Evolutionary conservation across 2,888 invertebrate species (phyloP).

Genomic region (Trichopria drosophilae): DNA sequence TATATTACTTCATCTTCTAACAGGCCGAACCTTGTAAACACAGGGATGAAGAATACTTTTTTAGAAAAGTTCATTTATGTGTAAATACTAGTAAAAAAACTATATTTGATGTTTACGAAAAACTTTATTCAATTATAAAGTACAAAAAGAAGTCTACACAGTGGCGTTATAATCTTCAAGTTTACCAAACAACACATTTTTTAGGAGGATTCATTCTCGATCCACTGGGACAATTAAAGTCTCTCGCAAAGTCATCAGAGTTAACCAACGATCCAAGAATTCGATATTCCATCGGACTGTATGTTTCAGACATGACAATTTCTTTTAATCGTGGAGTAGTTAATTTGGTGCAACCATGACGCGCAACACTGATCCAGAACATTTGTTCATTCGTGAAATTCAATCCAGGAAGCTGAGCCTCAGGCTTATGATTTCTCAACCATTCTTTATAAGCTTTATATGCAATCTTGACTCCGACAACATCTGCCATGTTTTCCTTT

Average conservation of each 20-base stretch:
- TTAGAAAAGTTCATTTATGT: too few relatives aligned
- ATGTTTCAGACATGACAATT: neutral
- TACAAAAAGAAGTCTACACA: too few relatives aligned
- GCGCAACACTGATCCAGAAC: constrained; percentile 12
- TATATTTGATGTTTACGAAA: too few relatives aligned
- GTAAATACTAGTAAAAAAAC: too few relatives aligned
- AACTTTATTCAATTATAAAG: too few relatives aligned
- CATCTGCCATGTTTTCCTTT: constrained; percentile 17
- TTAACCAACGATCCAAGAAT: constrained; percentile 6
- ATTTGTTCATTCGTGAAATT: constrained; percentile 19
- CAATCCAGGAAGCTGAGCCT: constrained; percentile 2
- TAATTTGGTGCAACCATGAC: constrained; percentile 5
- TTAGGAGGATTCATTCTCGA: constrained; percentile 13
- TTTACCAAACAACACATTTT: constrained; percentile 11
- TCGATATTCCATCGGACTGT: constrained; percentile 11
- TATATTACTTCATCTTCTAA: too few relatives aligned
- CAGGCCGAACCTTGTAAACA: too few relatives aligned
- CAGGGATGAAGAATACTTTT: too few relatives aligned
- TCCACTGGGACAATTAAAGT: constrained; percentile 7
- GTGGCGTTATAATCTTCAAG: neutral
- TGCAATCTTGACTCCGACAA: constrained; percentile 6
- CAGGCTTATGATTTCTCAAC: neutral
- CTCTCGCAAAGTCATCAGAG: constrained; percentile 2
- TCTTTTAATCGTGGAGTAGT: neutral
- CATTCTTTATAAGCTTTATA: constrained; percentile 7